These are phyloP conservation scores for Delphinapterus leucas DNA, from an alignment of 2,113 vertebrate genomes.

Conservation along the genomic window DNA sequence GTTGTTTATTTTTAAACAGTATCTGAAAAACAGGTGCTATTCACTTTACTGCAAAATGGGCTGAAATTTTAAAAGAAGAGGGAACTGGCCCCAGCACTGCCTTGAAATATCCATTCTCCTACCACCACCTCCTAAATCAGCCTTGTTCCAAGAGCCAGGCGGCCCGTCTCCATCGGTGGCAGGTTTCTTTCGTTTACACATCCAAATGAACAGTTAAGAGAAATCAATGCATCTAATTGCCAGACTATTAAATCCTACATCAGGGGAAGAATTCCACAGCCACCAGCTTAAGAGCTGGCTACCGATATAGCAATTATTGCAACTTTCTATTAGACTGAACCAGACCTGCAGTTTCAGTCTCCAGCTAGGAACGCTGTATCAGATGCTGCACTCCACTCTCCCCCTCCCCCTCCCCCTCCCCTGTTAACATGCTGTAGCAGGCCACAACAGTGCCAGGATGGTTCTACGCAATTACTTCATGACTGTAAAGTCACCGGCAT, in stretches of 20 bases:
- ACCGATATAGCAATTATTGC: constrained; percentile 72
- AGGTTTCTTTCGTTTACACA: constrained; percentile 64
- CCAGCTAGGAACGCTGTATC: constrained; percentile 44
- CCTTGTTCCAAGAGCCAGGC: constrained; percentile 49
- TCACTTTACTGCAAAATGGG: background rate
- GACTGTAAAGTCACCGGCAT: constrained; percentile 58
- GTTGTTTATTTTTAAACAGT: background rate
- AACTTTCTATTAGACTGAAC: constrained; percentile 76
- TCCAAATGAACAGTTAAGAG: constrained; percentile 77
- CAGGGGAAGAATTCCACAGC: constrained; percentile 73
- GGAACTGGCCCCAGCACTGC: background rate
- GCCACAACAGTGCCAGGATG: constrained; percentile 45
- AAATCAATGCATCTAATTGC: constrained; percentile 75
- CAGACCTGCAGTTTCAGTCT: constrained; percentile 55
- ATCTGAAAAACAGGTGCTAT: constrained; percentile 12
- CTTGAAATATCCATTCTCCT: background rate
- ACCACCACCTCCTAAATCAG: background rate
- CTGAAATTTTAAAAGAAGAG: background rate
- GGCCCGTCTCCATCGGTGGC: background rate
- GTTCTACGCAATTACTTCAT: constrained; percentile 53
- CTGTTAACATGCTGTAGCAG: background rate
- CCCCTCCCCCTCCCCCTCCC: background rate
- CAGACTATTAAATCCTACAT: constrained; percentile 77
- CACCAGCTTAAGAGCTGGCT: constrained; percentile 70
- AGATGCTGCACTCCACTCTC: background rate